Evolutionary conservation across 2,888 invertebrate species (phyloP), one percentile per base, ranked within the genome.

Genomic region (Platycnemis pennipes): DNA sequence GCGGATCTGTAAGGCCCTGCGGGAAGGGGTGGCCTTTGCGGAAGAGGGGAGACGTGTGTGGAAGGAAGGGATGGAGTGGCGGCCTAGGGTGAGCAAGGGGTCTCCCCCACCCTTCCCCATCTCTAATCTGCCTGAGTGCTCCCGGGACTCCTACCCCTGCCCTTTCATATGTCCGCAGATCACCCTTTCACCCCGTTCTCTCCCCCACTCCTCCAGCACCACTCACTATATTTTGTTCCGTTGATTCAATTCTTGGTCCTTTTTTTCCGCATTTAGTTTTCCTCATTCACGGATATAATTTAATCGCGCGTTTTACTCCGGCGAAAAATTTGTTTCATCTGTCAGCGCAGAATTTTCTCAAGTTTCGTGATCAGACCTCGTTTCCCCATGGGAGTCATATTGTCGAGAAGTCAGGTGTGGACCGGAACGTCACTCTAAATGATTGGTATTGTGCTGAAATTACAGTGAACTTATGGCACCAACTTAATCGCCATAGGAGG

Each of bases 81-180:
- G 87, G 87, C 16, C 31, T 22, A 46, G 87, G 87, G 87, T n/a
- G 45, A n/a, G 87, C 11, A 45, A 5, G 45, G n/a, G 44, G 16
- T 19, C 2, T 3, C 42, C 44, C 86, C 44, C 77, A 8, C n/a
- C 63, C 63, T 26, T 42, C 16, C 11, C 16, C 42, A 26, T 91
- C 44, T 91, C 63, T 63, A 91, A 91, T 91, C 91, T 91, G 63
- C 42, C 42, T 63, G 91, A 91, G 91, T 91, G 91, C 91, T 63
- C 42, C 91, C 63, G 56, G 91, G 53, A 53, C 53, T 37, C 77
- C 11, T 13, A 11, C 89, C 53, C 22, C 56, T 56, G 11, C 44
- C 44, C 53, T 44, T 13, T 42, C 42, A n/a, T 45, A n/a, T 49
- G 49, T 31, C 49, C n/a, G 7, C 87, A 13, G 45, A 0, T 45